Evolutionary conservation across 2,888 invertebrate genomes (phyloP).

Genomic region (Catocala fraxini): DNA sequence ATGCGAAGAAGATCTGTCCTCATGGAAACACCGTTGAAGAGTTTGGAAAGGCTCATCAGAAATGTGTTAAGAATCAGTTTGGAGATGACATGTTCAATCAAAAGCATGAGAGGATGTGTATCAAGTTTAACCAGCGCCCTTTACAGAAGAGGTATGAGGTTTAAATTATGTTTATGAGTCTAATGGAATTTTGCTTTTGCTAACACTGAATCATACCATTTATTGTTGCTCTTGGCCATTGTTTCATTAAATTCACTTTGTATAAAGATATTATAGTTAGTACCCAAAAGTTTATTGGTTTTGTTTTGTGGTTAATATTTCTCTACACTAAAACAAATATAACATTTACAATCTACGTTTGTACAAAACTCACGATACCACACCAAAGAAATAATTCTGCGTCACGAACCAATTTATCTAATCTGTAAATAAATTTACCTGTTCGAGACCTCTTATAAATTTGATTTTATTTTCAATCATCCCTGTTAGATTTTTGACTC

Average conservation of each 20-base stretch:
- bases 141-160: slow-evolving; percentile 75
- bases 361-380: not conserved
- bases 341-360: not conserved
- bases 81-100: slow-evolving; percentile 70
- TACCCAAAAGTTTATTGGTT: not conserved
- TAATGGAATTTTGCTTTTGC: not conserved
- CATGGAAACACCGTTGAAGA: slow-evolving; percentile 83
- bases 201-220: not conserved
- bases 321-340: not conserved
- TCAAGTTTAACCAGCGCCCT: slow-evolving; percentile 84
- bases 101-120: slow-evolving; percentile 84
- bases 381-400: not conserved
- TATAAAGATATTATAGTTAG: too few relatives aligned
- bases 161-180: not conserved
- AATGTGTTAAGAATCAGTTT: slow-evolving; percentile 80
- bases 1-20: slow-evolving; percentile 77
- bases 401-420: not conserved
- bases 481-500: not conserved
- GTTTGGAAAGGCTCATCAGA: slow-evolving; percentile 84
- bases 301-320: not conserved
- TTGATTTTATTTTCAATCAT: not conserved
- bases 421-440: not conserved
- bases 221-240: too few relatives aligned
- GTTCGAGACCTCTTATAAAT: not conserved
- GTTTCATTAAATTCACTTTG: too few relatives aligned